Conservation (phyloP, 2,888 invertebrate species). For the Agelastica alni region DNA sequence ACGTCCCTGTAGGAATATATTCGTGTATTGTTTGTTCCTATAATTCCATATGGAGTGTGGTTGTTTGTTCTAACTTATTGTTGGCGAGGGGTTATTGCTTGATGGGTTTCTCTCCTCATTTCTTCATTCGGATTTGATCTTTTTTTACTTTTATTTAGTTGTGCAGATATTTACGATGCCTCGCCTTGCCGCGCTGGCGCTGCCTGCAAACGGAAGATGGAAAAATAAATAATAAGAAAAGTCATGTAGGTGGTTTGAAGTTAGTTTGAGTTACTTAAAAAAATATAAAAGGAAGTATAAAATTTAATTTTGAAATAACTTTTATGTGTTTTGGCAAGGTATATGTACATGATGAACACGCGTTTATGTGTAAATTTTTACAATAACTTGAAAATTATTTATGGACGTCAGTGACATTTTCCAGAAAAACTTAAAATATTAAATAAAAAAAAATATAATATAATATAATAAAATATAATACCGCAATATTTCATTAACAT, state of each 20-base stretch:
- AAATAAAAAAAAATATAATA: too few relatives aligned
- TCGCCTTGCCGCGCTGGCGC: constrained; percentile 3
- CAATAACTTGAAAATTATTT: too few relatives aligned
- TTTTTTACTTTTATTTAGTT: constrained; percentile 1
- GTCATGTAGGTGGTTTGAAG: not conserved
- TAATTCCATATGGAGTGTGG: constrained; percentile 12
- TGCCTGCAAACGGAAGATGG: constrained; percentile 1
- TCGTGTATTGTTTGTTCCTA: constrained; percentile 16
- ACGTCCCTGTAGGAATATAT: not conserved
- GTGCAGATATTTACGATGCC: constrained; percentile 14
- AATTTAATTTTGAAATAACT: too few relatives aligned
- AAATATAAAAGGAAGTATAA: not conserved
- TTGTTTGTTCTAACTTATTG: constrained; percentile 20
- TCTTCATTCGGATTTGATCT: constrained; percentile 9
- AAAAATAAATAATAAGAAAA: not conserved
- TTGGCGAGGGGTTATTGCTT: constrained; percentile 16
- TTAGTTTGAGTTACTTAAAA: too few relatives aligned
- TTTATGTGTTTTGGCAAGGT: too few relatives aligned
- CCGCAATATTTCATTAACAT: too few relatives aligned
- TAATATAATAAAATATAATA: too few relatives aligned
- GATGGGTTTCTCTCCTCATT: not conserved
- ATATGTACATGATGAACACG: too few relatives aligned
- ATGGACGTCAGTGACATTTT: too few relatives aligned
- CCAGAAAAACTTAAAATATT: too few relatives aligned
- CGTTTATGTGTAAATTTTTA: too few relatives aligned